Evolutionary conservation across 2,113 vertebrate species (phyloP).

Genomic region (Eidolon helvum): DNA sequence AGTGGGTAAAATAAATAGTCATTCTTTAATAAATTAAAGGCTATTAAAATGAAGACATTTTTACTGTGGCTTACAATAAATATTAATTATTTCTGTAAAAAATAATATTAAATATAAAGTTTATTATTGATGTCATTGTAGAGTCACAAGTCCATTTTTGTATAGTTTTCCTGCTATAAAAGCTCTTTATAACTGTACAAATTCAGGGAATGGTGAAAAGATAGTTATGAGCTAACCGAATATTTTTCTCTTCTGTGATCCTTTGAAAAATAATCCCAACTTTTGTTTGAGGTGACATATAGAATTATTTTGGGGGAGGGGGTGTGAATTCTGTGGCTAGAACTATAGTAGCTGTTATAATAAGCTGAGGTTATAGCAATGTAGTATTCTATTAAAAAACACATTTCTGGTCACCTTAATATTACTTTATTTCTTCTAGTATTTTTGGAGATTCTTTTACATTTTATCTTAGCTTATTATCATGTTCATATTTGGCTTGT

Average conservation of each 20-base stretch:
- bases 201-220: neutral
- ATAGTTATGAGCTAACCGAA: neutral
- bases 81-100: neutral
- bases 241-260: neutral
- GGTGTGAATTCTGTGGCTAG: neutral
- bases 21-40: neutral
- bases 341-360: neutral
- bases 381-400: neutral
- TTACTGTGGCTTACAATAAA: neutral
- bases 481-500: neutral
- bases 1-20: neutral
- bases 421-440: neutral
- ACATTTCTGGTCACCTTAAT: neutral
- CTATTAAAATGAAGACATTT: neutral
- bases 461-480: neutral
- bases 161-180: neutral
- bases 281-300: neutral
- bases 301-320: neutral
- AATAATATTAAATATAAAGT: neutral
- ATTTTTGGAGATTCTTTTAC: neutral
- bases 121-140: neutral
- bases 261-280: neutral
- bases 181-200: neutral
- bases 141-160: neutral
- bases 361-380: neutral